phyloP scores from a whole-genome alignment of 2,797 vertebrate genomes.

The Sebastes paucispinis region DNA sequence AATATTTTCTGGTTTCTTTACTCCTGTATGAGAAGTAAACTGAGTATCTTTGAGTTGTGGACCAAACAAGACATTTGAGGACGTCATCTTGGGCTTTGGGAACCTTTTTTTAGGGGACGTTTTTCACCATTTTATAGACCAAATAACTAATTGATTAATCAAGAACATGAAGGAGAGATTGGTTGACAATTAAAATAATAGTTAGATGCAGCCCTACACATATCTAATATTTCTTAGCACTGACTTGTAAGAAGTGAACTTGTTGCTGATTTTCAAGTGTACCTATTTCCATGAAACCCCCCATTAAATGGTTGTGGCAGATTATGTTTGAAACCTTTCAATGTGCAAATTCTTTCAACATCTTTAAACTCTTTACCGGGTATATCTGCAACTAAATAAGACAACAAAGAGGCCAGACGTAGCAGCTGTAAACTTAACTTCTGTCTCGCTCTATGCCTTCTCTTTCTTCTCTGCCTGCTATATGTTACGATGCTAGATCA shows the following conservation, averaged over 20 bases:
- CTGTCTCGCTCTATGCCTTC: background rate
- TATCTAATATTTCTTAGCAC: background rate
- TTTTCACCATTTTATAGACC: too few relatives aligned
- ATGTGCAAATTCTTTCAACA: too few relatives aligned
- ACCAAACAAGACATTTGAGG: too few relatives aligned
- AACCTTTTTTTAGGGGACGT: too few relatives aligned
- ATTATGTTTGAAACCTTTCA: background rate
- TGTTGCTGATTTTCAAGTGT: background rate
- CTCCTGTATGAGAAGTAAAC: too few relatives aligned
- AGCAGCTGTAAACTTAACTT: background rate
- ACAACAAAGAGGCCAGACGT: background rate
- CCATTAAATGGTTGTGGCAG: background rate
- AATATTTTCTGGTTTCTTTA: too few relatives aligned
- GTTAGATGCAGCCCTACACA: too few relatives aligned
- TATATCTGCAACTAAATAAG: background rate
- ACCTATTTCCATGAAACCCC: background rate
- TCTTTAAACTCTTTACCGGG: background rate
- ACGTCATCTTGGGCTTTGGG: too few relatives aligned
- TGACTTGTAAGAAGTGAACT: background rate
- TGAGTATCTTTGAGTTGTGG: too few relatives aligned
- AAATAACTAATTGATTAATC: too few relatives aligned
- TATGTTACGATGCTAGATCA: constrained; percentile 32
- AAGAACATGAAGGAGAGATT: too few relatives aligned
- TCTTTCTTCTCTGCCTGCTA: background rate
- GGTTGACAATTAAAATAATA: too few relatives aligned